Conservation (phyloP, 2,113 vertebrate species). For the Calidris pygmaea region DNA sequence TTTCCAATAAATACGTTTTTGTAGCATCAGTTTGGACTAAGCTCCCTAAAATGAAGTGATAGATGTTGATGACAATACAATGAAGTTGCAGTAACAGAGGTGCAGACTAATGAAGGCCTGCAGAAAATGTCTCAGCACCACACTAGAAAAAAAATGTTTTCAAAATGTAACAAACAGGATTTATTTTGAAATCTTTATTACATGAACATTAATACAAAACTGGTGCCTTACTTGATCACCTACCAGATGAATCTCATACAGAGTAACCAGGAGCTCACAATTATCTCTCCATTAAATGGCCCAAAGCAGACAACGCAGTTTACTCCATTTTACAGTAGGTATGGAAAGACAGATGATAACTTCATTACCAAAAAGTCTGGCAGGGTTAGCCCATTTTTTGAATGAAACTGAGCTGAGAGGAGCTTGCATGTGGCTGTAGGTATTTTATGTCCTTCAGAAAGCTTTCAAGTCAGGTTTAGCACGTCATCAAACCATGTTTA, state of each 20-base stretch:
- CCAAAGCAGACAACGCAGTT: neutral
- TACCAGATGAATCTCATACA: neutral
- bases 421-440: neutral
- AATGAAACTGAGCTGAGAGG: neutral
- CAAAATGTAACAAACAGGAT: neutral
- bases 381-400: neutral
- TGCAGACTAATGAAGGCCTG: neutral
- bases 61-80: neutral
- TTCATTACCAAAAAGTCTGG: neutral
- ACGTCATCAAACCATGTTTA: neutral
- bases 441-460: neutral
- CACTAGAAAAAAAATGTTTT: neutral
- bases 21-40: neutral
- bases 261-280: neutral
- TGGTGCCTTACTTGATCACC: neutral
- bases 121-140: neutral
- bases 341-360: neutral
- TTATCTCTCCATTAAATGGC: neutral
- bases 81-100: neutral
- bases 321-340: neutral
- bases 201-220: neutral
- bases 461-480: neutral
- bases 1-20: neutral
- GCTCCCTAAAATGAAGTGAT: neutral
- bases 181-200: neutral